Conservation (phyloP, 35 echinoderm and acorn worm species). For the Chiridota heheva region DNA sequence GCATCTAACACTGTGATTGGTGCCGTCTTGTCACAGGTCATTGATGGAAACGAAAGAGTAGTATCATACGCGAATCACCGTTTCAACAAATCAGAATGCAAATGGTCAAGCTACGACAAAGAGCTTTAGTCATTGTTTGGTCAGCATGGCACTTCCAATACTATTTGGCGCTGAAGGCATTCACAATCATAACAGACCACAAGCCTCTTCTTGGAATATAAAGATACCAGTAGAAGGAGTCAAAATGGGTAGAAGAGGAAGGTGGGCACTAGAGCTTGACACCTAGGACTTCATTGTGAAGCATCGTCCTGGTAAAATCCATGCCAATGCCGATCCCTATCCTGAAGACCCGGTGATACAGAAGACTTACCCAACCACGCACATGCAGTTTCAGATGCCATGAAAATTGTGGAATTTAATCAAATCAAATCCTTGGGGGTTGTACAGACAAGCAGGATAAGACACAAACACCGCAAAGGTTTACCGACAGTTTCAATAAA, state of each 20-base stretch:
- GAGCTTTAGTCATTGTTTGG: not conserved
- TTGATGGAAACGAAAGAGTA: not conserved
- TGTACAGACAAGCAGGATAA: too few species aligned
- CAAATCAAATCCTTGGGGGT: too few species aligned
- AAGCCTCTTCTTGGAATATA: conserved; percentile 19
- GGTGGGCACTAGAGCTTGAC: conserved; percentile 52
- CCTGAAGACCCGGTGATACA: too few species aligned
- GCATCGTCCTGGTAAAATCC: too few species aligned
- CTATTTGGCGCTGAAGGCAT: not conserved
- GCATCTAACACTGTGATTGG: conserved; percentile 10
- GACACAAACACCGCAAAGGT: too few species aligned
- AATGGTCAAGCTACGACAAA: not conserved
- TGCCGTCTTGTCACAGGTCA: not conserved
- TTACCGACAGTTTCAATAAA: too few species aligned
- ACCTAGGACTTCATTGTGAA: conserved; percentile 30
- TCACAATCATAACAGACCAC: conserved; percentile 64
- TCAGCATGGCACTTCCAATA: conserved; percentile 1
- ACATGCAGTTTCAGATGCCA: too few species aligned
- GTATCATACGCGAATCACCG: not conserved
- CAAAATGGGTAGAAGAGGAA: conserved; percentile 13
- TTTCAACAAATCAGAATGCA: not conserved
- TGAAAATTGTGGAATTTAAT: too few species aligned
- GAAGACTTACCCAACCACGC: too few species aligned
- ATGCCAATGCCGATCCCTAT: too few species aligned
- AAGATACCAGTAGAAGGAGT: conserved; percentile 32